Base-by-base conservation (phyloP, 2,888 invertebrate genomes). In the Cryptocephalus primarius region DNA sequence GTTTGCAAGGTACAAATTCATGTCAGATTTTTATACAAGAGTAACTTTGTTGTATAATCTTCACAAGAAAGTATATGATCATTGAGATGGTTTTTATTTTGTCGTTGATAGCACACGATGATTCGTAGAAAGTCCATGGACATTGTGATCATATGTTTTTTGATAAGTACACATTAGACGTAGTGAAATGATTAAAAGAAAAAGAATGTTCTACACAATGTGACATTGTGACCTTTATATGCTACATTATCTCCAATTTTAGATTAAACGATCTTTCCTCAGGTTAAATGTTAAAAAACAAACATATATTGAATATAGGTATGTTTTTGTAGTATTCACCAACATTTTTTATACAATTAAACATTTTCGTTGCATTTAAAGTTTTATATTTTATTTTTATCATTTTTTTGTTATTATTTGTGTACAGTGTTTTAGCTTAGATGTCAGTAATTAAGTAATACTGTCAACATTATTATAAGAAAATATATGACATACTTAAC, bases 1-100 rank as follows among this genome's bases (percentile, higher is more conserved):
- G 68, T 70, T 67, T 64, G 62, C 61, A 67, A 58, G 70, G 70
- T 70, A 70, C 70, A 70, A 69, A 69, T 69, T 68, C 65, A 65
- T 51, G 68, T 68, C 67, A 66, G 66, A 67, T 65, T 66, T 66
- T 65, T 66, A 67, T 63, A 64, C 62, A 60, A 56, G 57, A 64
- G 59, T 44, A 63, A 64, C 63, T 64, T 67, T 68, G 65, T 67
- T 66, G 62, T 65, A 62, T 62, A 66, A 61, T 64, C 44, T 48
- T 39, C 44, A 40, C 42, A 39, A 43, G 40, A 46, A 48, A 51
- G 40, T 44, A 43, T 39, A 47, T 47, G 47, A 43, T 46, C 46
- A 46, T 40, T 22, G 22, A 22, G 22, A 22, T 22, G 22, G 22
- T 22, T 39, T 43, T 47, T 11, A 45, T 41, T 13, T 32, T 34